Percentiles rank a stretch among this genome's conserved stretches.
These are phyloP conservation scores for Catocala sponsa DNA, from an alignment of 2,888 invertebrate genomes.

Conservation along the genomic window DNA sequence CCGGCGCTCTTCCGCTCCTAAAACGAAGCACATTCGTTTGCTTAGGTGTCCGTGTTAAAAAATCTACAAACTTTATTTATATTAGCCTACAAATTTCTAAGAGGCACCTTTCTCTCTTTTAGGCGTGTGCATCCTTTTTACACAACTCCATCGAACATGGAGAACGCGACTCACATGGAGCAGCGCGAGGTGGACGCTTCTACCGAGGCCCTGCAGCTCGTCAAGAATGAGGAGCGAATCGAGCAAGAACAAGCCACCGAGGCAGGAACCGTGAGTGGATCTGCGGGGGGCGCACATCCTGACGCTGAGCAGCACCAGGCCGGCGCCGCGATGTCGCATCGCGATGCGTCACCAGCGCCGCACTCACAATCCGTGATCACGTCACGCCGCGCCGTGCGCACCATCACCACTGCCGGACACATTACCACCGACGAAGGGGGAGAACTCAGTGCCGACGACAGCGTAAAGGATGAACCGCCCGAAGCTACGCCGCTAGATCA, in stretches of 20 bases:
- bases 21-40: constrained; percentile 49
- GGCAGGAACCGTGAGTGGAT: constrained; percentile 14
- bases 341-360: constrained; percentile 59
- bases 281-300: neutral
- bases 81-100: constrained; percentile 31
- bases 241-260: constrained; percentile 50
- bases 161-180: constrained; percentile 64
- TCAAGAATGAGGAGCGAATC: constrained; percentile 72
- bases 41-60: constrained; percentile 48
- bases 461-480: constrained; percentile 78
- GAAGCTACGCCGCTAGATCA: constrained; percentile 64
- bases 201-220: constrained; percentile 77
- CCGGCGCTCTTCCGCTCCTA: constrained; percentile 70
- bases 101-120: constrained; percentile 34
- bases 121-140: constrained; percentile 26
- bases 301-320: constrained; percentile 21
- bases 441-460: constrained; percentile 65
- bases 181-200: constrained; percentile 57
- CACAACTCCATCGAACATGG: constrained; percentile 58
- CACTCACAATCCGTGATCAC: constrained; percentile 86
- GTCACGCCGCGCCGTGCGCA: constrained; percentile 86
- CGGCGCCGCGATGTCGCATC: constrained; percentile 26
- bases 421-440: constrained; percentile 75
- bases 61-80: constrained; percentile 40
- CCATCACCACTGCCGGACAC: constrained; percentile 89